Evolutionary conservation across 2,113 vertebrate genomes (phyloP).

Genomic region (Myrmecobius fasciatus): DNA sequence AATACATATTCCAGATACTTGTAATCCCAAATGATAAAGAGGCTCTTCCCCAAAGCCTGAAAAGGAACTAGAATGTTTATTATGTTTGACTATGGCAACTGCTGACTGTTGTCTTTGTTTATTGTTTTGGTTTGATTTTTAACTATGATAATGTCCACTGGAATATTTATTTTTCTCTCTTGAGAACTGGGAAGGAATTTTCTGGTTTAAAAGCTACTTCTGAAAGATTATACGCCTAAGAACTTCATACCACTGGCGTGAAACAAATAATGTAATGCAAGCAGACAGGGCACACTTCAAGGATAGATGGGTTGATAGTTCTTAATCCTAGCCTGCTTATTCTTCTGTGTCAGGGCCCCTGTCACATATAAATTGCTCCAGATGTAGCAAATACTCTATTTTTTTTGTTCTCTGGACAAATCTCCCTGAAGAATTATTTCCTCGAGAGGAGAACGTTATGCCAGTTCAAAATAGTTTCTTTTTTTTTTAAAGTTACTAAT

Average conservation of each 20-base stretch:
- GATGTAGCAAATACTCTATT: neutral
- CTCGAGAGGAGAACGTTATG: neutral
- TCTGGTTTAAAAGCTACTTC: neutral
- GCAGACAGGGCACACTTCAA: neutral
- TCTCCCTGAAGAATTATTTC: neutral
- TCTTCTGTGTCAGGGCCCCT: neutral
- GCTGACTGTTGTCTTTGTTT: neutral
- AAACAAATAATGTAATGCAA: neutral
- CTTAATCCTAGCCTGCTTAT: neutral
- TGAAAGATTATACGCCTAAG: neutral
- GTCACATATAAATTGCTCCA: neutral
- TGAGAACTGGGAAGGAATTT: neutral
- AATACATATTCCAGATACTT: neutral
- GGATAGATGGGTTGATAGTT: neutral
- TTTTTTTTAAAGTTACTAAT: neutral
- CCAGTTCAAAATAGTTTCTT: neutral
- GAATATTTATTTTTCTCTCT: neutral
- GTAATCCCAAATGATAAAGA: neutral
- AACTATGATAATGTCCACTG: neutral
- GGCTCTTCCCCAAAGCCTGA: neutral
- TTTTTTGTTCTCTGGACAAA: neutral
- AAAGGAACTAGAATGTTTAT: neutral
- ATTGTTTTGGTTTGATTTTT: neutral
- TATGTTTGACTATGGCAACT: neutral
- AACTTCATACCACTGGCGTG: neutral